Percentiles rank a stretch among this genome's conserved stretches.
These are phyloP conservation scores for Glaucopsyche alexis DNA, from an alignment of 2,888 invertebrate species.

Conservation along the genomic window DNA sequence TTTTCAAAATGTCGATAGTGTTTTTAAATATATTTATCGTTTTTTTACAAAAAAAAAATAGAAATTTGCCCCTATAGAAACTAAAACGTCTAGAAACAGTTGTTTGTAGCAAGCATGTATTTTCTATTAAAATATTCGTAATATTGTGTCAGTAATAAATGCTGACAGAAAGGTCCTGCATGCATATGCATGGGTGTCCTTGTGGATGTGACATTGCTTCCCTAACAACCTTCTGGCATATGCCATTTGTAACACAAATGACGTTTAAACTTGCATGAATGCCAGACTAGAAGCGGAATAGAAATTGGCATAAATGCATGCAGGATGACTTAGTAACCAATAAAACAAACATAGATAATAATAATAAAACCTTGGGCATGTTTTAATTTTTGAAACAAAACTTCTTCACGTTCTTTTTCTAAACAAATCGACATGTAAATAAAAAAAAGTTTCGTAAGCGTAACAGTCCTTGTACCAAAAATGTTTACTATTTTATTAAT, in stretches of 20 bases:
- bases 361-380: too few relatives aligned
- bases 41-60: neutral
- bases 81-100: neutral
- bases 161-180: constrained; percentile 18
- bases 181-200: constrained; percentile 34
- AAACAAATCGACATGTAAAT: constrained; percentile 11
- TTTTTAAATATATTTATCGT: neutral
- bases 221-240: constrained; percentile 35
- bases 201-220: constrained; percentile 38
- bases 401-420: neutral
- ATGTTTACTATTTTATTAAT: constrained; percentile 1
- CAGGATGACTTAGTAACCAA: constrained; percentile 1
- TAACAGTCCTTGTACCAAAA: constrained; percentile 24
- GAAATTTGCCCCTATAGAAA: neutral
- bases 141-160: neutral
- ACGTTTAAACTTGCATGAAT: constrained; percentile 31
- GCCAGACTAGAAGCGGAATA: constrained; percentile 33
- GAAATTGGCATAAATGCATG: constrained; percentile 22
- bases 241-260: constrained; percentile 42
- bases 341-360: neutral
- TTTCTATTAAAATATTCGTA: constrained; percentile 1
- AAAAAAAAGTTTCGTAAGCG: constrained; percentile 14
- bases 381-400: neutral
- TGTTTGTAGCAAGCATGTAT: neutral
- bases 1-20: neutral